Evolutionary conservation across 2,888 invertebrate genomes (phyloP), one percentile per base, ranked within the genome.

Genomic region (Gari tellinella): DNA sequence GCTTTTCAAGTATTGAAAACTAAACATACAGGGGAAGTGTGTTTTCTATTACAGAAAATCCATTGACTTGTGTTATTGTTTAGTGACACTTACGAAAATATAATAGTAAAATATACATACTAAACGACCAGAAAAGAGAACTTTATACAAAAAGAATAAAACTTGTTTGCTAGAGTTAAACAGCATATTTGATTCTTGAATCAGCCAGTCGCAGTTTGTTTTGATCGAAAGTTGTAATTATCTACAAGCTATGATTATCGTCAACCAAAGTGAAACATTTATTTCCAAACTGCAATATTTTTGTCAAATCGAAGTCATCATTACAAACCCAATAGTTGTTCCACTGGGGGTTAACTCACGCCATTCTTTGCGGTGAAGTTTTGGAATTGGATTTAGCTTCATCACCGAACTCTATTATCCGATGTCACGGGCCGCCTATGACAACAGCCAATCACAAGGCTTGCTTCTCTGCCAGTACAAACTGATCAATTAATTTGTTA

Each of bases 401-500:
- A 15, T 45, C 61, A 10, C 26, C 37, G 43, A 63, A 63, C 63
- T 53, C 63, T 63, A 63, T 63, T 63, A 53, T 45, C 63, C 51
- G 10, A 21, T 63, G 53, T 63, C 63, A 63, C 31, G 45, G 26
- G 45, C 19, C 37, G 31, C 21, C 31, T 15, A n/a, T 25, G 48
- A 43, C 51, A 41, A 40, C 65, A 77, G 62, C 81, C 81, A 83
- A 83, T 82, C 62, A 74, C 70, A 62, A 58, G 49, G 62, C 68
- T 53, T 56, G 61, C 68, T 65, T 64, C 40, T 19, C 56, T 61
- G 31, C 48, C 37, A 63, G 51, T 72, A 75, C 81, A 83, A 82
- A 76, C 83, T 76, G 79, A 78, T 77, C 82, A 83, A 86, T 85
- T 86, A 85, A 85, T 86, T 83, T 80, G 79, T 77, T 83, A 84